These are phyloP conservation scores for Dreissena rostriformis DNA, from an alignment of 1,140 invertebrate genomes.

Conservation along the genomic window DNA sequence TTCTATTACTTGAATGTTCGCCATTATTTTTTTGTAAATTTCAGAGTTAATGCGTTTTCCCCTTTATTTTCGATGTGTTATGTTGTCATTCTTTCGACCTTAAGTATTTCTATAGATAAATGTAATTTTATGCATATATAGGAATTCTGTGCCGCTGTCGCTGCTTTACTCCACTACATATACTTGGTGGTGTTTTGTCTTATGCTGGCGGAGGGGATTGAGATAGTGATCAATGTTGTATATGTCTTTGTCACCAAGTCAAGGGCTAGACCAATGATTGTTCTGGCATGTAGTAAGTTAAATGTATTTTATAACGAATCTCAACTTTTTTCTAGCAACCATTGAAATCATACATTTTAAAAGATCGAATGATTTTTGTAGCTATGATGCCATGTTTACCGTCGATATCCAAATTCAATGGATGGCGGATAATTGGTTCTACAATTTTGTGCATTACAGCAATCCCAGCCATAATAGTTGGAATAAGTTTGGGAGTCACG, in stretches of 20 bases:
- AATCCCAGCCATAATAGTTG: conserved; percentile 7
- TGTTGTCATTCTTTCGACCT: no score
- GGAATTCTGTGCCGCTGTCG: conserved; percentile 59
- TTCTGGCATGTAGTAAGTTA: conserved; percentile 56
- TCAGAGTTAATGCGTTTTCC: no score
- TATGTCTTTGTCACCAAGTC: conserved; percentile 43
- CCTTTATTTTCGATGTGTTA: no score
- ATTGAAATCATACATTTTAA: neutral
- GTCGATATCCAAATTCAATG: neutral
- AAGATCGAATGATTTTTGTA: neutral
- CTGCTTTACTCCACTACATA: conserved; percentile 66
- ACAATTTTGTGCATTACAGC: conserved; percentile 1
- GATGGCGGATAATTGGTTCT: neutral
- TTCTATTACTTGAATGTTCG: no score
- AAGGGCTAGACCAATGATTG: conserved; percentile 31
- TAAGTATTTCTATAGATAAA: neutral
- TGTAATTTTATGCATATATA: conserved; percentile 8
- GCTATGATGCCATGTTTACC: neutral
- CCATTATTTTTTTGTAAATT: no score
- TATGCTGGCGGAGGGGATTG: conserved; percentile 66
- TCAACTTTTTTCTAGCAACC: neutral
- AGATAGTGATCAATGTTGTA: conserved; percentile 60
- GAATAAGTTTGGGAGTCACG: neutral
- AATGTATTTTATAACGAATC: neutral
- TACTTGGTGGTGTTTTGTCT: conserved; percentile 67